A percentile compares a stretch with the other conserved stretches of the same genome.
phyloP scores from a whole-genome alignment of 2,113 vertebrate genomes.

The Hippopotamus amphibius region DNA sequence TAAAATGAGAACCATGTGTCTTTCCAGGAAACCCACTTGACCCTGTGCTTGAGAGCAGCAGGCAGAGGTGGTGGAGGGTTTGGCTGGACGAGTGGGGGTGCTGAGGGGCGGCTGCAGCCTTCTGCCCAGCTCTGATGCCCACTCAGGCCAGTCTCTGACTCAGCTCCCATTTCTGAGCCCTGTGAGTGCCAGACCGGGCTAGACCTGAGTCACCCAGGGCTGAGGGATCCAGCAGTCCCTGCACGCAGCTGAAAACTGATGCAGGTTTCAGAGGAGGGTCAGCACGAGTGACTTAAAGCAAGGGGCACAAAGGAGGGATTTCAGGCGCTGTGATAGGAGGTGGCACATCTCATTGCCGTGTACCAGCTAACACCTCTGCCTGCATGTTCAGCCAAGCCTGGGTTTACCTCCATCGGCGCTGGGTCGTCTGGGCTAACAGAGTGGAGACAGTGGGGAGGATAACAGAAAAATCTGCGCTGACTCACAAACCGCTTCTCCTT shows the following conservation, averaged over 20 bases:
- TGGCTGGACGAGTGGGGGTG: constrained; percentile 40
- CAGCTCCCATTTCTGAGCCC: not conserved
- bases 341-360: not conserved
- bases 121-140: not conserved
- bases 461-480: not conserved
- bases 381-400: not conserved
- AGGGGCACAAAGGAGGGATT: not conserved
- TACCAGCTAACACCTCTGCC: not conserved
- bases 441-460: not conserved
- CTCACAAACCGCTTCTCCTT: not conserved
- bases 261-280: not conserved
- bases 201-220: not conserved
- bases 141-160: not conserved
- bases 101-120: not conserved
- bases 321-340: not conserved
- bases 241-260: not conserved
- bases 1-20: constrained; percentile 89
- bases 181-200: not conserved
- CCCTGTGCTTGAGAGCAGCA: constrained; percentile 73
- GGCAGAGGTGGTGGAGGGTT: constrained; percentile 40
- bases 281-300: not conserved
- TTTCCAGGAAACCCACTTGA: constrained; percentile 84
- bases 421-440: not conserved
- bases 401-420: not conserved
- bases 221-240: fast-evolving